These are phyloP conservation scores for Lipophrys pholis DNA, from an alignment of 2,113 vertebrate species.

Conservation along the genomic window DNA sequence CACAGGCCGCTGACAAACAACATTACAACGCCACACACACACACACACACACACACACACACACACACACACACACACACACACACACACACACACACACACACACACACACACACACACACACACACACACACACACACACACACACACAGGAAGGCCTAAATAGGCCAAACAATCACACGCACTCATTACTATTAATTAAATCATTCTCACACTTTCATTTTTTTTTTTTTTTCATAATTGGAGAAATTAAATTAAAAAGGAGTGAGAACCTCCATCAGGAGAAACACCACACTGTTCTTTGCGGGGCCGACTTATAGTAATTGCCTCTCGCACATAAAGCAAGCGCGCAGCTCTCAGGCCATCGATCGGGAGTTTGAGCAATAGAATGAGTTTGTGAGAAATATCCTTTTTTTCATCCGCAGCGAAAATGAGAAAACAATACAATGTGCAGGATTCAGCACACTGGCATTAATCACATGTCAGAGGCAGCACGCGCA, in stretches of 20 bases:
- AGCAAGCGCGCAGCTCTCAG: conserved; percentile 36
- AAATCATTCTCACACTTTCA: too few relatives aligned
- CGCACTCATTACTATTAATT: conserved; percentile 57
- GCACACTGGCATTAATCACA: conserved; percentile 69
- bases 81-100: conserved; percentile 37
- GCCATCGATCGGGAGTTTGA: conserved; percentile 61
- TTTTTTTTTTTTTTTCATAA: conserved; percentile 59
- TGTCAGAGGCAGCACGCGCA: conserved; percentile 45
- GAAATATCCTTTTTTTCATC: conserved; percentile 73
- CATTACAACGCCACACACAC: conserved; percentile 57
- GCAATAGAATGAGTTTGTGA: conserved; percentile 53
- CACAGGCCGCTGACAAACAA: conserved; percentile 53
- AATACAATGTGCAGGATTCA: conserved; percentile 59
- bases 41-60: too few relatives aligned
- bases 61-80: conserved; percentile 30
- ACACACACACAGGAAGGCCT: conserved; percentile 40
- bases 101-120: conserved; percentile 32
- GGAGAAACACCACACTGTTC: conserved; percentile 53
- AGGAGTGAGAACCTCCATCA: conserved; percentile 66
- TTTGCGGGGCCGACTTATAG: conserved; percentile 62
- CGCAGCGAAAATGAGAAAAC: conserved; percentile 59
- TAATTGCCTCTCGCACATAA: conserved; percentile 70
- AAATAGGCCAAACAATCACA: conserved; percentile 74
- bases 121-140: conserved; percentile 46
- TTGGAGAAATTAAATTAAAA: conserved; percentile 72